Conservation (phyloP, 2,888 invertebrate genomes). For the Mythimna pallens region DNA sequence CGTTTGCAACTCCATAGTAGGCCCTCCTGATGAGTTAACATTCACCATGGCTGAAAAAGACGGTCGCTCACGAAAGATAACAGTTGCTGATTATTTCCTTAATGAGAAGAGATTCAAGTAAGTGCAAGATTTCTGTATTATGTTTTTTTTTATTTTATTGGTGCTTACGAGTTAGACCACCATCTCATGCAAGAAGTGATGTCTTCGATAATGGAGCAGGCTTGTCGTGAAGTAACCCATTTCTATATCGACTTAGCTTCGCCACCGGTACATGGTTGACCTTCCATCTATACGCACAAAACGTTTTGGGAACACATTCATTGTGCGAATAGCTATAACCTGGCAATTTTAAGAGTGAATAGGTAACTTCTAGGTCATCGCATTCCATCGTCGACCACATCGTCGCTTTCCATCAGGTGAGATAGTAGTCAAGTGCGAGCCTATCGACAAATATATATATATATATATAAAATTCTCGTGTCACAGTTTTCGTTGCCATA, state of each 20-base stretch:
- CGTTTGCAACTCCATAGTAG: slow-evolving; percentile 76
- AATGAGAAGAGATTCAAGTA: slow-evolving; percentile 77
- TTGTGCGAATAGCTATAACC: no score
- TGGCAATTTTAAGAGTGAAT: no score
- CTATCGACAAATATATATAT: no score
- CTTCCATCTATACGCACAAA: no score
- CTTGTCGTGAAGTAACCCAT: not conserved
- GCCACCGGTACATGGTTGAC: not conserved
- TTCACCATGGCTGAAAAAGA: slow-evolving; percentile 70
- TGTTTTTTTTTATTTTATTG: not conserved
- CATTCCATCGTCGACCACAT: no score
- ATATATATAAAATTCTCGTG: no score
- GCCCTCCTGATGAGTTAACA: slow-evolving; percentile 64
- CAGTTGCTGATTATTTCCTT: slow-evolving; percentile 80
- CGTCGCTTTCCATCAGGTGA: no score
- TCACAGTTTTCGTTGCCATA: no score
- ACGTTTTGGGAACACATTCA: no score
- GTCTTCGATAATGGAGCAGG: not conserved
- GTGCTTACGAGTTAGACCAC: not conserved
- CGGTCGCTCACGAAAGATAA: slow-evolving; percentile 61
- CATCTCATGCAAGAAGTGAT: not conserved
- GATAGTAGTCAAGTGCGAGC: no score
- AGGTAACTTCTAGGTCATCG: no score
- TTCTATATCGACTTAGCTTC: not conserved
- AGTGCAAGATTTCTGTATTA: slow-evolving; percentile 21